These are phyloP conservation scores for Semaprochilodus insignis DNA, from an alignment of 2,797 vertebrate species.

Conservation along the genomic window DNA sequence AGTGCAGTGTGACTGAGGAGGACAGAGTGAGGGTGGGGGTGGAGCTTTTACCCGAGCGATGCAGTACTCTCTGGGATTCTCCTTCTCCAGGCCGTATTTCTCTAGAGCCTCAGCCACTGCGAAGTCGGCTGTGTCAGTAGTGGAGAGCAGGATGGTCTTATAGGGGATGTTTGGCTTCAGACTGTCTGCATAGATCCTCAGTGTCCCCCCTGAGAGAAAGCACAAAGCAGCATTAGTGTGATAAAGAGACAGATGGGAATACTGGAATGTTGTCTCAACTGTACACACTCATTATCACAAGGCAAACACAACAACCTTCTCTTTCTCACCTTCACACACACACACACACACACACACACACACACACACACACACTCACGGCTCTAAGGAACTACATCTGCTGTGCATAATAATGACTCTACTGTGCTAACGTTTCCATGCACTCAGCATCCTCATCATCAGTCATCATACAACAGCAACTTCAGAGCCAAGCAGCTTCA, in stretches of 20 bases:
- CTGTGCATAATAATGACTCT: constrained; percentile 1
- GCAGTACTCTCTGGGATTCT: constrained; percentile 95
- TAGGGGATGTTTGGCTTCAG: constrained; percentile 98
- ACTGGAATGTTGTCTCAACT: background rate
- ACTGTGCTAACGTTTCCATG: background rate
- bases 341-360: background rate
- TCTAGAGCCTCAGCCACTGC: constrained; percentile 95
- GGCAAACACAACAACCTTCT: background rate
- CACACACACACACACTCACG: background rate
- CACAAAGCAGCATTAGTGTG: background rate
- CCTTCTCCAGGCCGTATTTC: constrained; percentile 96
- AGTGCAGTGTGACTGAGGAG: too few relatives aligned
- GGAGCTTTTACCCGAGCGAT: constrained; percentile 84
- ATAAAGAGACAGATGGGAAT: background rate
- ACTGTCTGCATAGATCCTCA: constrained; percentile 96
- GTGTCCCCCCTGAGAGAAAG: constrained; percentile 85
- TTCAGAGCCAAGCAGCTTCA: background rate
- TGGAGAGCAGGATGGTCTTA: constrained; percentile 97
- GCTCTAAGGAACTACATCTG: constrained; percentile 3
- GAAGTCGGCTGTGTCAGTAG: constrained; percentile 93
- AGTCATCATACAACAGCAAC: background rate
- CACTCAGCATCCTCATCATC: background rate
- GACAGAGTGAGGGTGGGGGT: background rate
- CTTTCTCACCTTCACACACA: background rate
- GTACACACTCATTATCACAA: background rate